Percentiles rank a stretch among this genome's conserved stretches.
phyloP scores from a whole-genome alignment of 1,140 invertebrate species.

The Lasioglossum albipes region DNA sequence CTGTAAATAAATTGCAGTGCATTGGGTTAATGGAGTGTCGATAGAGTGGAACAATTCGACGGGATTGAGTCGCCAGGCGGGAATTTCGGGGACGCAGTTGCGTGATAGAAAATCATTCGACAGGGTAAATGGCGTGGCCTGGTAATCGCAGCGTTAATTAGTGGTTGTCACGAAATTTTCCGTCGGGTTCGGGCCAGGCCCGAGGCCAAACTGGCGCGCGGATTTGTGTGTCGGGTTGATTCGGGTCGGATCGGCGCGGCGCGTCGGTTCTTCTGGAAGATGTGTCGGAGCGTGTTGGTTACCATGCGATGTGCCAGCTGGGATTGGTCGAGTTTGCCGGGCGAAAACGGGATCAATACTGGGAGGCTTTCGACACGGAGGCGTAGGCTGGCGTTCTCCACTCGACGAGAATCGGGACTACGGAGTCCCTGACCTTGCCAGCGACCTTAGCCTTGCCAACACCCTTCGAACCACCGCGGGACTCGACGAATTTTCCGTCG shows the following conservation, averaged over 20 bases:
- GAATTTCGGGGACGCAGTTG: not conserved
- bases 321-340: conserved; percentile 66
- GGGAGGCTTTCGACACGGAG: conserved; percentile 65
- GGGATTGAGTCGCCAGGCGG: too few relatives aligned
- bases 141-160: conserved; percentile 34
- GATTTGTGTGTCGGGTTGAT: not conserved
- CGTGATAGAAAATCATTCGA: not conserved
- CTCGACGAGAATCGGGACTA: conserved; percentile 62
- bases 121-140: not conserved
- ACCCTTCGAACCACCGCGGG: conserved; percentile 36
- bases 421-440: conserved; percentile 66
- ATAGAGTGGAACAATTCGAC: too few relatives aligned
- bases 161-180: conserved; percentile 32
- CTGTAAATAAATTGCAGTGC: too few relatives aligned
- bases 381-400: conserved; percentile 60
- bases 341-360: conserved; percentile 71
- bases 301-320: conserved; percentile 52
- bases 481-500: conserved; percentile 3
- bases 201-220: not conserved
- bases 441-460: conserved; percentile 55
- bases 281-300: conserved; percentile 56
- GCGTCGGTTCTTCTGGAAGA: conserved; percentile 42
- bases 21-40: too few relatives aligned
- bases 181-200: conserved; percentile 3
- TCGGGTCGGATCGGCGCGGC: not conserved